Conservation (phyloP, 2,888 invertebrate genomes). For the Tachystola acroxantha region DNA sequence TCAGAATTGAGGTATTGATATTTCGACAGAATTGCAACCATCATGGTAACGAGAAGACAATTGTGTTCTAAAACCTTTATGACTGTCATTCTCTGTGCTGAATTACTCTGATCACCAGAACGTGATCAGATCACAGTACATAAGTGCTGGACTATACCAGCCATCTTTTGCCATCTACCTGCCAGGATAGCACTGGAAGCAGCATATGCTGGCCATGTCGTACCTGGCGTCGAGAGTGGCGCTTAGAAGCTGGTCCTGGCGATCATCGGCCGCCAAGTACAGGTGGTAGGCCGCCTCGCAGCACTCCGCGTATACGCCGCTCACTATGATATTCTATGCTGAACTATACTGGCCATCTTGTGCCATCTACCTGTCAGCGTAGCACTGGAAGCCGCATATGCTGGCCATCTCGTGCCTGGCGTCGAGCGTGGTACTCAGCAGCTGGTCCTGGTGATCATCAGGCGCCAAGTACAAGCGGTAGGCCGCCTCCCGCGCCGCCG, state of each 20-base stretch:
- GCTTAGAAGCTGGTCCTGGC: slow-evolving; percentile 86
- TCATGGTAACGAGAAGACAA: no score
- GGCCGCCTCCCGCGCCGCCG: slow-evolving; percentile 90
- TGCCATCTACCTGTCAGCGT: slow-evolving; percentile 87
- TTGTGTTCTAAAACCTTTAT: no score
- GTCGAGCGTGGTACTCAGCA: slow-evolving; percentile 84
- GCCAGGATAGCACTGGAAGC: slow-evolving; percentile 93
- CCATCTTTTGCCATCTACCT: slow-evolving; percentile 75
- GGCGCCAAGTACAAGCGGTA: slow-evolving; percentile 92
- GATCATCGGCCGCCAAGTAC: slow-evolving; percentile 86
- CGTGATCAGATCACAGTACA: no score
- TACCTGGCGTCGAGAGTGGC: slow-evolving; percentile 86
- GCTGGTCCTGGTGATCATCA: slow-evolving; percentile 84
- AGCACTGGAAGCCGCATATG: slow-evolving; percentile 93
- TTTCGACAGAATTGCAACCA: no score
- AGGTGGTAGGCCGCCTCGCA: slow-evolving; percentile 90
- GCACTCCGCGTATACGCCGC: slow-evolving; percentile 91
- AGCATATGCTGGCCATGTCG: slow-evolving; percentile 91
- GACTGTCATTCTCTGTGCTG: no score
- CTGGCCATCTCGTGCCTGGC: slow-evolving; percentile 89
- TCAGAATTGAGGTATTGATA: no score
- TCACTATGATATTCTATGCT: slow-evolving; percentile 84
- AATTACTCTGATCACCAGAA: no score
- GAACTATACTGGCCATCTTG: no score
- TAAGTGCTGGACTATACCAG: no score